A percentile compares a stretch with the other conserved stretches of the same genome.
Conservation (phyloP, 2,113 vertebrate species). For the Polypterus senegalus region DNA sequence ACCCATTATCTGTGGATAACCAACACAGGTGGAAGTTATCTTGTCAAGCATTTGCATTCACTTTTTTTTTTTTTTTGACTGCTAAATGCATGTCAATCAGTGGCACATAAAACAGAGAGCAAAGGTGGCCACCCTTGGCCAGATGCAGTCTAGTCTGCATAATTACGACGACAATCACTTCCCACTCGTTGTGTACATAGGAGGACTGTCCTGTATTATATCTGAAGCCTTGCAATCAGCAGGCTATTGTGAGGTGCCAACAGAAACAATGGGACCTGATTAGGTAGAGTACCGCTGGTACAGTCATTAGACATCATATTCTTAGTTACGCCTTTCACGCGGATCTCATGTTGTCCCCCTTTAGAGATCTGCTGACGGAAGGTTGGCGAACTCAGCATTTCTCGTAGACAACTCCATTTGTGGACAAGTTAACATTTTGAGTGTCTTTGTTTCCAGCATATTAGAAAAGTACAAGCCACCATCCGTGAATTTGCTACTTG, state of each 20-base stretch:
- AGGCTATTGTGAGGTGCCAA: conserved; percentile 23
- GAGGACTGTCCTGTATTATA: conserved; percentile 14
- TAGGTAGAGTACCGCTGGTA: conserved; percentile 13
- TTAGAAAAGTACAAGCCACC: too few species aligned
- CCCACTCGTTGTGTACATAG: conserved; percentile 5
- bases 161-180: conserved; percentile 6
- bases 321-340: not conserved
- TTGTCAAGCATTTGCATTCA: not conserved
- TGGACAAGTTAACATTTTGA: too few species aligned
- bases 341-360: not conserved
- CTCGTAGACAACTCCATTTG: too few species aligned
- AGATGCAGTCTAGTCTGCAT: not conserved
- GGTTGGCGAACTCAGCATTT: too few species aligned
- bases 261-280: conserved; percentile 41
- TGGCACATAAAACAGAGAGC: not conserved
- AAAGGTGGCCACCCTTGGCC: not conserved
- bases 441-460: too few species aligned
- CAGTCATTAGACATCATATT: not conserved
- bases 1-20: not conserved
- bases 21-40: not conserved
- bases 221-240: conserved; percentile 37
- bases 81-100: not conserved
- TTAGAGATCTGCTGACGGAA: not conserved
- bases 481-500: too few species aligned
- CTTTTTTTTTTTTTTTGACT: not conserved